Evolutionary conservation across 1,140 invertebrate species (phyloP).

Genomic region (Wasmannia auropunctata): DNA sequence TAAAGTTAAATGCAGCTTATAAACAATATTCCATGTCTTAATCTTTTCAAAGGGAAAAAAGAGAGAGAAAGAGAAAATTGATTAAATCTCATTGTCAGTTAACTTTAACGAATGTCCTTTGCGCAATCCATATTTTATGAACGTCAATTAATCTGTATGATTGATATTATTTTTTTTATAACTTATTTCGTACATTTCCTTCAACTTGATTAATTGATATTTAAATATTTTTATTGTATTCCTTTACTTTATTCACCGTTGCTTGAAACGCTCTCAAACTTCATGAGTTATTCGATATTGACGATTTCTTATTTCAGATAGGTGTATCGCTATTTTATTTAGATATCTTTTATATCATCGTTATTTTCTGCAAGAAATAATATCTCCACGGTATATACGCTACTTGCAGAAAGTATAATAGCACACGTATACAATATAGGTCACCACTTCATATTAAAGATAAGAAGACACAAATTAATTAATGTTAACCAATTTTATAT

Average conservation of each 20-base stretch:
- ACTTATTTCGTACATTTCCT: neutral
- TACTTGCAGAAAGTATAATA: neutral
- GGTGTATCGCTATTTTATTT: neutral
- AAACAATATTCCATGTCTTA: neutral
- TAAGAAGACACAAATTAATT: neutral
- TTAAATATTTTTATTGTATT: neutral
- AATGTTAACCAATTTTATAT: neutral
- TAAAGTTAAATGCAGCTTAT: neutral
- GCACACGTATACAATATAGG: no score
- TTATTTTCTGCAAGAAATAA: neutral
- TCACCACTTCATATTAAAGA: neutral
- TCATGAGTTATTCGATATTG: neutral
- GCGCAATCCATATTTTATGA: neutral
- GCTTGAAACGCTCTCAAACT: neutral
- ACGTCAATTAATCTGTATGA: neutral
- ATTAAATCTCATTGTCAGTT: constrained; percentile 17
- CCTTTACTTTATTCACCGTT: neutral
- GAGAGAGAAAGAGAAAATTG: neutral
- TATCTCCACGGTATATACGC: neutral
- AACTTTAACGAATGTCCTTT: constrained; percentile 3
- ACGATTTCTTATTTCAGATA: neutral
- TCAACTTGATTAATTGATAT: constrained; percentile 1
- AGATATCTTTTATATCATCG: neutral
- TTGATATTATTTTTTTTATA: constrained; percentile 21
- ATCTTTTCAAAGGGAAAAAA: neutral